Evolutionary conservation across 2,888 invertebrate species (phyloP).

Genomic region (Bibio marci): DNA sequence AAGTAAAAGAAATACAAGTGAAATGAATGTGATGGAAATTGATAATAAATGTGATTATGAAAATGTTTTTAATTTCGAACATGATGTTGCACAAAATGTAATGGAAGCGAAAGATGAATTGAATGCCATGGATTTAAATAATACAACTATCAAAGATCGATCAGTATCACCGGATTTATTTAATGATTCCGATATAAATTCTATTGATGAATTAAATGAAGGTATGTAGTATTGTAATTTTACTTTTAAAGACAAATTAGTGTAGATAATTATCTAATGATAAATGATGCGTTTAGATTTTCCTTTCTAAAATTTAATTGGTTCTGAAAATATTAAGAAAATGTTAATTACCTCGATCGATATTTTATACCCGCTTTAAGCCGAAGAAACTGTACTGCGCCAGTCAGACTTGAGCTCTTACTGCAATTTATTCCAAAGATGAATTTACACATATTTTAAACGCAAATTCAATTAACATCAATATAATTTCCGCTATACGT

Average conservation of each 20-base stretch:
- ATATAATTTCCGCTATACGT: no score
- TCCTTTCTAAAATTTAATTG: no score
- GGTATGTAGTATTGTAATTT: not conserved
- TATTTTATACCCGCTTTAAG: no score
- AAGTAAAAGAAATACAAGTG: not conserved
- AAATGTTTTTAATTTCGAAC: not conserved
- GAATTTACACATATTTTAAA: no score
- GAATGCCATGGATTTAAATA: not conserved
- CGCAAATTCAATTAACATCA: no score
- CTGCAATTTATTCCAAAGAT: no score
- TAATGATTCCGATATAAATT: conserved; percentile 19
- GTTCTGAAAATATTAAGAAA: no score
- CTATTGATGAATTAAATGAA: conserved; percentile 2
- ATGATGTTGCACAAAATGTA: not conserved
- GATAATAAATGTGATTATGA: no score
- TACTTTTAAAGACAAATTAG: not conserved
- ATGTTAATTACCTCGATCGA: no score
- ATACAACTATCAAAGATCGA: conserved; percentile 11
- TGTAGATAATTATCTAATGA: not conserved
- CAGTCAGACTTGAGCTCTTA: no score
- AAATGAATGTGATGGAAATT: not conserved
- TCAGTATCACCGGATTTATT: conserved; percentile 24
- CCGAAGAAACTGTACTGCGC: no score
- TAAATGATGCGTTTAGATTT: not conserved
- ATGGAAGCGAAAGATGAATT: not conserved